phyloP scores from a whole-genome alignment of 2,113 vertebrate species.

The Progne subis region DNA sequence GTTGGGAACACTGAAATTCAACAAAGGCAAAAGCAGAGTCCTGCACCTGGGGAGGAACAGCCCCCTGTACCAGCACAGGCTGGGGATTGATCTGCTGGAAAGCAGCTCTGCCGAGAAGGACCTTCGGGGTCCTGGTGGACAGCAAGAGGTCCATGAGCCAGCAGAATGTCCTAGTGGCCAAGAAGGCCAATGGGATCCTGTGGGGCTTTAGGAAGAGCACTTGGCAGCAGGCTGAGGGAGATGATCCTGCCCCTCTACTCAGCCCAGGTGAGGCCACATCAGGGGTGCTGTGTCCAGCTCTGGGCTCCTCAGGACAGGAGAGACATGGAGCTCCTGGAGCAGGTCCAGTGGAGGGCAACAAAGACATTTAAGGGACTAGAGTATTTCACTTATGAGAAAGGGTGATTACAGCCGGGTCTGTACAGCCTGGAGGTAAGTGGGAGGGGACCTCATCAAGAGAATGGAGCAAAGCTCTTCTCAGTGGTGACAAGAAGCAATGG shows the following conservation, averaged over 20 bases:
- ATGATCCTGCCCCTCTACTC: not conserved
- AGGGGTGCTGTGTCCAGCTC: not conserved
- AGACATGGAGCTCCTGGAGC: not conserved
- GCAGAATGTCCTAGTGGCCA: accelerated
- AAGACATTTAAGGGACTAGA: not conserved
- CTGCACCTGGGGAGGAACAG: not conserved
- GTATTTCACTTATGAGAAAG: not conserved
- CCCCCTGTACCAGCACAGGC: not conserved
- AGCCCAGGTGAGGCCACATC: not conserved
- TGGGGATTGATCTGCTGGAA: not conserved
- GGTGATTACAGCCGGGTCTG: not conserved
- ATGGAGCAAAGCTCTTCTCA: not conserved
- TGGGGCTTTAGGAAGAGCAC: accelerated
- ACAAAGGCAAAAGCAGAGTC: not conserved
- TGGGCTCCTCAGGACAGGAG: not conserved
- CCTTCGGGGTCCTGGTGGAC: not conserved
- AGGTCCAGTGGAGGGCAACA: not conserved
- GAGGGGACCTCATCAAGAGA: not conserved
- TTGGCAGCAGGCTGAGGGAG: not conserved
- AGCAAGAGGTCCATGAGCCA: not conserved
- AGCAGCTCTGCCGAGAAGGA: not conserved
- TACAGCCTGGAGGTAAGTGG: not conserved
- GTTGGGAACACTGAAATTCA: not conserved
- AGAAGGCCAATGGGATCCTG: accelerated
- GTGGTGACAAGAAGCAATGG: not conserved